Evolutionary conservation across 2,113 vertebrate species (phyloP).

Genomic region (Plestiodon gilberti): DNA sequence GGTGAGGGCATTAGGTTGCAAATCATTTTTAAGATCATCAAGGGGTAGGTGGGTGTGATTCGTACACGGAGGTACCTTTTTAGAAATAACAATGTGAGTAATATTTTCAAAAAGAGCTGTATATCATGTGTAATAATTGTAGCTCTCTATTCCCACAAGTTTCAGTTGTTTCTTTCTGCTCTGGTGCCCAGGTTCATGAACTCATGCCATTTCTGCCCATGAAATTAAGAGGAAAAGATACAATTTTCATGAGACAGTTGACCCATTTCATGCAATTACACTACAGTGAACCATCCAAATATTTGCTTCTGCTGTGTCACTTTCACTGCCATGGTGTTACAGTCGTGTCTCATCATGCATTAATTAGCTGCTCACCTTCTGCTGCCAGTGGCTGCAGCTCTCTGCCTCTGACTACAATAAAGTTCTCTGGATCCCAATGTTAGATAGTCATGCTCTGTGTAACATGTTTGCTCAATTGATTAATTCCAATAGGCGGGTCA

Average conservation of each 20-base stretch:
- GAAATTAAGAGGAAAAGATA: not conserved
- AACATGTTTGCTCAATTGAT: constrained; percentile 33
- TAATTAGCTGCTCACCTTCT: constrained; percentile 21
- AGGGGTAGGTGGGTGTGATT: too few relatives aligned
- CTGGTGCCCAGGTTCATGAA: not conserved
- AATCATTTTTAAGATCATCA: not conserved
- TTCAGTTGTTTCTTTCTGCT: not conserved
- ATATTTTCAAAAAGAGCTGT: not conserved
- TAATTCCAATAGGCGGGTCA: constrained; percentile 44
- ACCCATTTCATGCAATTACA: constrained; percentile 5
- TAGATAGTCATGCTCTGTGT: not conserved
- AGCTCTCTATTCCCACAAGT: not conserved
- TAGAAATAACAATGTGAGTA: too few relatives aligned
- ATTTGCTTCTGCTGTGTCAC: constrained; percentile 26
- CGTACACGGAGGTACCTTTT: not conserved
- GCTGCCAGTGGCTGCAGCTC: not conserved
- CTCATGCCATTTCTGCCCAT: not conserved
- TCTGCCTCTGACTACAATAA: not conserved
- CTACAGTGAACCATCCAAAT: not conserved
- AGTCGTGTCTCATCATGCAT: constrained; percentile 4
- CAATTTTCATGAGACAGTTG: constrained; percentile 15
- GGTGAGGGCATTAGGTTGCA: not conserved
- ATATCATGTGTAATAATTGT: constrained; percentile 4
- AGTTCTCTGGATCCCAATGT: not conserved
- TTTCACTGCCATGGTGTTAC: not conserved